Base-by-base conservation (phyloP, 2,888 invertebrate species). In the Eupithecia insigniata region DNA sequence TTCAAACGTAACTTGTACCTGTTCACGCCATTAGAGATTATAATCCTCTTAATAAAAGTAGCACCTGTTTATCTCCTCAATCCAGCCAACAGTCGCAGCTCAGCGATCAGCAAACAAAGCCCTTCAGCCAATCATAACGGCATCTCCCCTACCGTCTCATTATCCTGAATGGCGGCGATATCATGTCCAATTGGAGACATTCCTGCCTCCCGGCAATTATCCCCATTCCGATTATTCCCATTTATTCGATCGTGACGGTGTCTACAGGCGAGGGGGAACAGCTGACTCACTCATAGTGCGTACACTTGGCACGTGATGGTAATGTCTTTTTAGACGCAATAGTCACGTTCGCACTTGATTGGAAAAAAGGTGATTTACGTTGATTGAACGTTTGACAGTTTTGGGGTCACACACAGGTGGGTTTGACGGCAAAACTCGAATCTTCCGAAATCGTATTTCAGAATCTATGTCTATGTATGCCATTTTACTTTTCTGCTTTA, bases 131-230 rank as follows among this genome's bases (percentile, higher is more conserved):
- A 67, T 74, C 67, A 74, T 74, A 74, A 66, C 46, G 62, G 34
- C 58, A 71, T 69, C 71, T 62, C 66, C 70, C 68, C 43, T 62
- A 64, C 66, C 71, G 68, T 71, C 69, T 73, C 69, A 69, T 74
- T 71, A 74, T 30, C 71, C 43, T 60, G 70, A 73, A 62, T 61
- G 61, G 46, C 60, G 69, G 68, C 69, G 74, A 70, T 74, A 72
- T 74, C 74, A 74, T 74, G 74, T 74, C 71, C 71, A 71, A 72
- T 74, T 71, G 74, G 76, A 70, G 74, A 73, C 74, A 67, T 73
- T 76, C 71, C 78, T 70, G 71, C 72, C 73, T 69, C 72, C 58
- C 62, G 74, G 77, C 76, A 78, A 76, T 76, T 76, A 79, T 75
- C 74, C 66, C 70, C 34, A 70, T 77, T 73, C 67, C 70, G 51